Percentiles rank a stretch among this genome's conserved stretches.
phyloP scores from a whole-genome alignment of 2,113 vertebrate genomes.

The Castor canadensis region DNA sequence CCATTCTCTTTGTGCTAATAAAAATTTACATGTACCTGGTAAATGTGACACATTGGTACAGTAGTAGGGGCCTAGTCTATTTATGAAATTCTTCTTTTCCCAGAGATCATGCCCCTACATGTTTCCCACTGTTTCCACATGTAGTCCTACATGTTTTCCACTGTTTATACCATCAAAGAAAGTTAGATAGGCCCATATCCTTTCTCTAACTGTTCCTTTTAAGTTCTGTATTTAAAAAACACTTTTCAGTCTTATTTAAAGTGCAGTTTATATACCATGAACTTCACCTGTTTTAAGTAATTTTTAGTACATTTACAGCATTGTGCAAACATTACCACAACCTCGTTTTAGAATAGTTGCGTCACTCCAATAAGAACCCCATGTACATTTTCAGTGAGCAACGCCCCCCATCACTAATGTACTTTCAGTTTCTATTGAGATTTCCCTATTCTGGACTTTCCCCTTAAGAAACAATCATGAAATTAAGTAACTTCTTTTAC shows the following conservation, averaged over 20 bases:
- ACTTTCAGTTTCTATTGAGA: not conserved
- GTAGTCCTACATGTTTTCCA: no score
- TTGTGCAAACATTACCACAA: constrained; percentile 1
- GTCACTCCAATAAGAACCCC: not conserved
- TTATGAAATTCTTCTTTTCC: not conserved
- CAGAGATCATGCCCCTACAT: not conserved
- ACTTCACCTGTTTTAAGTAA: not conserved
- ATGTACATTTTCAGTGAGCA: not conserved
- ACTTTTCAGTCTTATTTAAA: not conserved
- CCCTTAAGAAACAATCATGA: not conserved
- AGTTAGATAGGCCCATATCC: not conserved
- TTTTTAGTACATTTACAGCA: constrained; percentile 26
- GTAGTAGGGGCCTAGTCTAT: not conserved
- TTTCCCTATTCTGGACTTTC: not conserved
- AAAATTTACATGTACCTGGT: not conserved
- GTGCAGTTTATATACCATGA: not conserved
- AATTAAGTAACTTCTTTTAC: constrained; percentile 3
- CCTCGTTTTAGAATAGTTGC: not conserved
- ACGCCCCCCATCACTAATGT: not conserved
- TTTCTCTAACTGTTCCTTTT: not conserved
- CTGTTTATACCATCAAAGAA: not conserved
- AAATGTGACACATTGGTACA: not conserved
- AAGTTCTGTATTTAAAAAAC: not conserved
- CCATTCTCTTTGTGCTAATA: not conserved
- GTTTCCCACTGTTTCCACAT: no score